These are phyloP conservation scores for Phortica okadai DNA, from an alignment of 2,888 invertebrate genomes.

Conservation along the genomic window DNA sequence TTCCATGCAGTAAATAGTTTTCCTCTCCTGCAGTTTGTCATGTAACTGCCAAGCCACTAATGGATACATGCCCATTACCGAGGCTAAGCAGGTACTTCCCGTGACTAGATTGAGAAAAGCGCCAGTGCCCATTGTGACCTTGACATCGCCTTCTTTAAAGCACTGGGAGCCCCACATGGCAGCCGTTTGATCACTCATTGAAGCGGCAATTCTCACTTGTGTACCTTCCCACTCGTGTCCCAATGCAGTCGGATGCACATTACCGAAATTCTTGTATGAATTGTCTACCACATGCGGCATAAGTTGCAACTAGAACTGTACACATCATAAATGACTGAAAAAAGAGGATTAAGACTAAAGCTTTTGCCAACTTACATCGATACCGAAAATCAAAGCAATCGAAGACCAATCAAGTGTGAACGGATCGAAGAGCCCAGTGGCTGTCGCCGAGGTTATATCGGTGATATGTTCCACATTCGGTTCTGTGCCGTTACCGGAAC, in stretches of 20 bases:
- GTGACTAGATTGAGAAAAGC: conserved; percentile 92
- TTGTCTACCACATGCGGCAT: conserved; percentile 90
- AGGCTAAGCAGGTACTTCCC: conserved; percentile 85
- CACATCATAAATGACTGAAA: not conserved
- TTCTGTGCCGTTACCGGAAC: conserved; percentile 65
- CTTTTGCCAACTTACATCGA: conserved; percentile 75
- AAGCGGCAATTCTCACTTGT: conserved; percentile 82
- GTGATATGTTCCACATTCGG: conserved; percentile 81
- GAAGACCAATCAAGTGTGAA: conserved; percentile 91
- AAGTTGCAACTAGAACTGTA: conserved; percentile 76
- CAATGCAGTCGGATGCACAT: conserved; percentile 82
- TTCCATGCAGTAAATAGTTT: conserved; percentile 87
- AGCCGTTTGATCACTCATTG: conserved; percentile 85
- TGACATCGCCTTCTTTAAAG: conserved; percentile 86
- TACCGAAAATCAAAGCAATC: conserved; percentile 83
- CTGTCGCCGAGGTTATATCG: conserved; percentile 93
- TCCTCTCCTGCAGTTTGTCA: conserved; percentile 65
- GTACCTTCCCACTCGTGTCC: conserved; percentile 78
- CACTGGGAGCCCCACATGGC: conserved; percentile 93
- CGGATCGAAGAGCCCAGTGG: conserved; percentile 95
- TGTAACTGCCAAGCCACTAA: conserved; percentile 87
- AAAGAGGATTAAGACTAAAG: not conserved
- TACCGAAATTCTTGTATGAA: conserved; percentile 83
- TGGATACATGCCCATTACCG: conserved; percentile 91
- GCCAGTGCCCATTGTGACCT: conserved; percentile 94